phyloP scores from a whole-genome alignment of 2,888 invertebrate species.

The Zele albiditarsus region DNA sequence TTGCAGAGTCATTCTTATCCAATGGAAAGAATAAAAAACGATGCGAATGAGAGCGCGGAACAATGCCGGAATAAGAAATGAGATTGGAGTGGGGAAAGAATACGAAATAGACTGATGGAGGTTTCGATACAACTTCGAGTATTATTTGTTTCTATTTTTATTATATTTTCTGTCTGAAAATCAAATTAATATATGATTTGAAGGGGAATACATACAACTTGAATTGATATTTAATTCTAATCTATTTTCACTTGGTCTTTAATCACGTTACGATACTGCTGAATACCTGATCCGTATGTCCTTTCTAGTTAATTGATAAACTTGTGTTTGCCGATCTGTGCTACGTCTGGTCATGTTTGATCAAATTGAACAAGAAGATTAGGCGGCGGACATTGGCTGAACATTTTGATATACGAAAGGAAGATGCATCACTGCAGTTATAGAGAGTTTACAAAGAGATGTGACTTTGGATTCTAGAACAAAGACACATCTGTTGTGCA shows the following conservation, averaged over 20 bases:
- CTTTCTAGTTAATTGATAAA: neutral
- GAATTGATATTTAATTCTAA: neutral
- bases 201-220: neutral
- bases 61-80: neutral
- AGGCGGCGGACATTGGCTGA: slow-evolving; percentile 10
- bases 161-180: neutral
- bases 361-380: slow-evolving; percentile 20
- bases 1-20: neutral
- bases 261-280: neutral
- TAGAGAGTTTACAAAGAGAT: slow-evolving; percentile 7
- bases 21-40: neutral
- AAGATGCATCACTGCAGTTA: neutral
- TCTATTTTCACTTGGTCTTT: neutral
- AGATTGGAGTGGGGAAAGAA: neutral
- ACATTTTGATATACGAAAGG: slow-evolving; percentile 3
- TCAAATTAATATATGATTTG: neutral
- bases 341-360: slow-evolving; percentile 7
- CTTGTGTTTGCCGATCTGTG: neutral
- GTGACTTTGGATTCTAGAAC: slow-evolving; percentile 4
- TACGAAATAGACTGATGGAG: neutral
- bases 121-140: neutral
- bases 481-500: slow-evolving; percentile 1
- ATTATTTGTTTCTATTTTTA: neutral
- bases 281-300: neutral
- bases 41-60: neutral